Evolutionary conservation across 1,140 invertebrate species (phyloP).

Genomic region (Prorops nasuta): DNA sequence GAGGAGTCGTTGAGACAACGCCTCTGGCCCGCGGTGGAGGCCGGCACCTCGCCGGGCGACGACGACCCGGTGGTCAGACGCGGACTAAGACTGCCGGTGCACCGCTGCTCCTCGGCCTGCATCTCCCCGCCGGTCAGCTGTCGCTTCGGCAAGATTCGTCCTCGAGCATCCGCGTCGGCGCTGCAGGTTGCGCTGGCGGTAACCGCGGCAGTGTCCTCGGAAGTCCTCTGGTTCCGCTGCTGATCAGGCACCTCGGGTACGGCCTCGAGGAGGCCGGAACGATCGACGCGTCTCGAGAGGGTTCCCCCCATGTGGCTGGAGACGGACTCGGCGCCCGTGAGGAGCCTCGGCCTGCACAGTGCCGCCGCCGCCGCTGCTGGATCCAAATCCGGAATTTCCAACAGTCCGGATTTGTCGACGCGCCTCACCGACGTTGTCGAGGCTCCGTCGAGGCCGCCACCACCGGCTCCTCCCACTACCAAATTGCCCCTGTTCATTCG

Average conservation of each 20-base stretch:
- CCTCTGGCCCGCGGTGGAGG: neutral
- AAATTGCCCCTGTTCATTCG: too few relatives aligned
- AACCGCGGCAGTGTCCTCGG: constrained; percentile 1
- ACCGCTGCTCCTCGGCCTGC: constrained; percentile 8
- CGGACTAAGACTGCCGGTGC: neutral
- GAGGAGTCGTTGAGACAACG: neutral
- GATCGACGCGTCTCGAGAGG: constrained; percentile 33
- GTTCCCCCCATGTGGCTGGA: constrained; percentile 12
- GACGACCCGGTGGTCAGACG: neutral
- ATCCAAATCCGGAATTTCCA: constrained; percentile 41
- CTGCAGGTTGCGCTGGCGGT: constrained; percentile 5
- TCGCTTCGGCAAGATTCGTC: too few relatives aligned
- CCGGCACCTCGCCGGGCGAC: neutral
- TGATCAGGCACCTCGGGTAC: constrained; percentile 48
- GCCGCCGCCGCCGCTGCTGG: constrained; percentile 10
- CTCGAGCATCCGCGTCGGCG: constrained; percentile 22
- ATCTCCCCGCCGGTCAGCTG: constrained; percentile 36
- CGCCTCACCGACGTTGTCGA: constrained; percentile 34
- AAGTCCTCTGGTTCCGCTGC: constrained; percentile 14
- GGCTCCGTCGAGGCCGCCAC: constrained; percentile 23
- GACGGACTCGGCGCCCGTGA: constrained; percentile 20
- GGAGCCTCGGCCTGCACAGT: constrained; percentile 9
- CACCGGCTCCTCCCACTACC: neutral
- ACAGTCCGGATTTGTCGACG: constrained; percentile 43
- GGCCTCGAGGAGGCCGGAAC: constrained; percentile 38